Percentiles rank a stretch among this genome's conserved stretches.
Evolutionary conservation across 2,888 invertebrate genomes (phyloP).

Genomic region (Drosophila cyrtoloma): DNA sequence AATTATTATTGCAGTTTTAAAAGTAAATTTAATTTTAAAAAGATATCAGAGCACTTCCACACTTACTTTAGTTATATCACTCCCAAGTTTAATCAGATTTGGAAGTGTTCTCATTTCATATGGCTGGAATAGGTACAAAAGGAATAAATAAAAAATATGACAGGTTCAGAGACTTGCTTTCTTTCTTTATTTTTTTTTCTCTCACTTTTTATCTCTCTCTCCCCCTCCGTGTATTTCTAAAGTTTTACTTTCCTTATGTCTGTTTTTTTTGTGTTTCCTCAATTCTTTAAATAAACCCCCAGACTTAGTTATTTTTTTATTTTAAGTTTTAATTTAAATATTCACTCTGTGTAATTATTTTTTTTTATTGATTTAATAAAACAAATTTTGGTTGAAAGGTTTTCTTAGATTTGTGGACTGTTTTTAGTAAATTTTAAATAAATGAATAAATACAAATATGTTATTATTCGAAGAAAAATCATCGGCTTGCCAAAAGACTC

Average conservation of each 20-base stretch:
- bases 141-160: neutral
- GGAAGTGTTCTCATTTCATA: neutral
- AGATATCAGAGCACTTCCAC: neutral
- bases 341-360: neutral
- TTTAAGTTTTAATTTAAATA: neutral
- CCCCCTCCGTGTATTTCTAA: neutral
- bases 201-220: neutral
- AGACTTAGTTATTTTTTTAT: neutral
- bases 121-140: neutral
- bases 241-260: neutral
- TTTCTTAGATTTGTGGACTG: neutral
- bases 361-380: neutral
- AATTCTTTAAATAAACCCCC: neutral
- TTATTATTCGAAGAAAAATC: neutral
- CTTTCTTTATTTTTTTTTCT: neutral
- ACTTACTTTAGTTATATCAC: neutral
- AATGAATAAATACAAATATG: neutral
- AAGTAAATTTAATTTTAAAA: rapidly evolving
- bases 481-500: neutral
- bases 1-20: neutral
- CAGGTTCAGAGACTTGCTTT: neutral
- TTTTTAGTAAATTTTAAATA: neutral
- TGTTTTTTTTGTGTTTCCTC: neutral
- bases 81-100: neutral
- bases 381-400: too few species aligned